Evolutionary conservation across 2,113 vertebrate genomes (phyloP).

Genomic region (Clarias gariepinus): DNA sequence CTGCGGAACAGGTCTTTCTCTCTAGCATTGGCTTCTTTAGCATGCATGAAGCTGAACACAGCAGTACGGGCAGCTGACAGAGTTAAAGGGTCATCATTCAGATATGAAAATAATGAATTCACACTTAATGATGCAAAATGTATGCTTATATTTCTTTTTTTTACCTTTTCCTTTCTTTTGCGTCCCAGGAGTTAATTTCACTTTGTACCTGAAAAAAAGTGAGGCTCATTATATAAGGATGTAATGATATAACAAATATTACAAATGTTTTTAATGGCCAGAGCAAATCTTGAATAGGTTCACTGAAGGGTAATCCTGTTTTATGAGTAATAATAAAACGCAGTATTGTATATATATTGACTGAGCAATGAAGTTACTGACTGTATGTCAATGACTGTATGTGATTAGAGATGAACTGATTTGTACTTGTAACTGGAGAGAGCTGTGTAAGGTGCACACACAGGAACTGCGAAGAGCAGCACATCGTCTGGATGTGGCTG

Average conservation of each 20-base stretch:
- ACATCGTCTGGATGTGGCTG: slow-evolving; percentile 89
- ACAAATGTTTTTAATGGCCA: not conserved
- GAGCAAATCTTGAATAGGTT: not conserved
- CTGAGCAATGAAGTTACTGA: not conserved
- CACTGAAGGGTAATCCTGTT: not conserved
- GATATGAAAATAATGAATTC: not conserved
- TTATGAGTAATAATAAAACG: not conserved
- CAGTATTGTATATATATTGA: not conserved
- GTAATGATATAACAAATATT: not conserved
- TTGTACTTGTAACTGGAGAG: slow-evolving; percentile 90
- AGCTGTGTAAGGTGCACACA: slow-evolving; percentile 91
- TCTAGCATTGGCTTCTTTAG: slow-evolving; percentile 81
- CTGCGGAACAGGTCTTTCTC: slow-evolving; percentile 96
- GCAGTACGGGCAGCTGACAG: slow-evolving; percentile 89
- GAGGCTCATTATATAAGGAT: not conserved
- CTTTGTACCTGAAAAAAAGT: slow-evolving; percentile 79
- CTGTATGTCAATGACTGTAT: too few species aligned
- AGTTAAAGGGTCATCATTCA: not conserved
- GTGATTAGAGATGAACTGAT: not conserved
- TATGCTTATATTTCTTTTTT: not conserved
- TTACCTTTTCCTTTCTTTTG: slow-evolving; percentile 99
- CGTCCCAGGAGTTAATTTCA: slow-evolving; percentile 93
- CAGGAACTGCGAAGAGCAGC: slow-evolving; percentile 88
- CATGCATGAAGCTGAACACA: slow-evolving; percentile 91
- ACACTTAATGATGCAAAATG: not conserved